These are phyloP conservation scores for Stichodactyla mertensii DNA, from an alignment of 64 coral and sea anemone species.

Conservation along the genomic window DNA sequence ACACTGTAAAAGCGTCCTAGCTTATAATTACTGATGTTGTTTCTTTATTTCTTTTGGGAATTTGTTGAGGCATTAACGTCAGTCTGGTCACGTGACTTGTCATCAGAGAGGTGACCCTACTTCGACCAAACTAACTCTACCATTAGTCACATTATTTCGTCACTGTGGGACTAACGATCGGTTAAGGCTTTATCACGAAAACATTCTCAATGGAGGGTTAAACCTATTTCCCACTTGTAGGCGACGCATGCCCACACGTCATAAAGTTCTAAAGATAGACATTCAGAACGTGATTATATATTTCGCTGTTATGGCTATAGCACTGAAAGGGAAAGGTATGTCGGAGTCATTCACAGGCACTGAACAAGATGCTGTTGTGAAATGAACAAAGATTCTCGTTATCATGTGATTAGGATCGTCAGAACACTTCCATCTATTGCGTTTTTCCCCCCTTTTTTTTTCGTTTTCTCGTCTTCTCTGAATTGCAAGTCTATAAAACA, in stretches of 20 bases:
- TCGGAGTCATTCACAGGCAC: neutral
- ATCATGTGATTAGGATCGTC: neutral
- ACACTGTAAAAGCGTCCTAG: too few relatives aligned
- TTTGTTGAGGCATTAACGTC: neutral
- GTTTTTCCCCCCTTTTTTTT: neutral
- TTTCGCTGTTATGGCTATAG: neutral
- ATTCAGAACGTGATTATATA: neutral
- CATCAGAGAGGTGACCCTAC: neutral
- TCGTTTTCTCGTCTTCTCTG: neutral
- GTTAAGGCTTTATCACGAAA: neutral
- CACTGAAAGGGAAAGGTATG: neutral
- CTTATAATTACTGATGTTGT: too few relatives aligned
- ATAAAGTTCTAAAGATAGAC: neutral
- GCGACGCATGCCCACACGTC: neutral
- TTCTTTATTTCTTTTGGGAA: too few relatives aligned
- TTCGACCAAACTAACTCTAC: too few relatives aligned
- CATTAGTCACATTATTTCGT: too few relatives aligned
- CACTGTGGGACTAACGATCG: neutral
- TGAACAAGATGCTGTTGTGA: neutral
- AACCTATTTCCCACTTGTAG: too few relatives aligned
- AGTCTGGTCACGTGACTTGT: neutral
- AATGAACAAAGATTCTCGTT: neutral
- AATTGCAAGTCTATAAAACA: neutral
- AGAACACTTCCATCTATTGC: neutral
- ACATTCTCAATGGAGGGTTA: neutral